These are phyloP conservation scores for Cheumatopsyche charites DNA, from an alignment of 1,140 invertebrate genomes.

Conservation along the genomic window DNA sequence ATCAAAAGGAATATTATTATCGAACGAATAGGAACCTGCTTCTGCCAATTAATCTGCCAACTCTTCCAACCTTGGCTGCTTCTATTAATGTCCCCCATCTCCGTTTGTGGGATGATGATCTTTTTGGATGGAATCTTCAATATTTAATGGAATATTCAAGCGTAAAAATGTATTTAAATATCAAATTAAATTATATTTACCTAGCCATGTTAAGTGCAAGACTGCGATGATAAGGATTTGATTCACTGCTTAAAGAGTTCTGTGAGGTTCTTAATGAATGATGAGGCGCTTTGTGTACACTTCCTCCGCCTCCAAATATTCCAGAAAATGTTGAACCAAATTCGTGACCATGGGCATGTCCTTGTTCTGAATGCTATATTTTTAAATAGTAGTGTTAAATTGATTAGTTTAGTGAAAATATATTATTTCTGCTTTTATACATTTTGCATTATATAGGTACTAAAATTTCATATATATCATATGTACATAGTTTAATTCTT, in stretches of 20 bases:
- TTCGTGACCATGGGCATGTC: constrained; percentile 52
- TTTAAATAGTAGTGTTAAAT: constrained; percentile 11
- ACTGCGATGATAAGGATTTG: constrained; percentile 47
- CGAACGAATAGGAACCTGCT: constrained; percentile 51
- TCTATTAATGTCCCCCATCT: constrained; percentile 83
- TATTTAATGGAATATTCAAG: not conserved
- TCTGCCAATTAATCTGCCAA: constrained; percentile 76
- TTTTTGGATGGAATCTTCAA: constrained; percentile 62
- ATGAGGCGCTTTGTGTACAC: constrained; percentile 52
- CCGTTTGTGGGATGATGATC: constrained; percentile 70
- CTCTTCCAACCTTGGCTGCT: constrained; percentile 79
- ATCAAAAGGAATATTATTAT: not conserved
- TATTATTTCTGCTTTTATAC: not conserved
- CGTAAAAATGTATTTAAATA: not conserved
- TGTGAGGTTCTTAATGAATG: constrained; percentile 52
- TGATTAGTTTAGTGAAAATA: not conserved
- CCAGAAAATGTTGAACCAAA: constrained; percentile 60
- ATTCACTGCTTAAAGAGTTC: constrained; percentile 47
- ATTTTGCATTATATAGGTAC: constrained; percentile 2
- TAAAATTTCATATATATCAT: not conserved
- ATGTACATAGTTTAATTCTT: not conserved
- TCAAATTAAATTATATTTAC: constrained; percentile 19
- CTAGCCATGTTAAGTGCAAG: constrained; percentile 46
- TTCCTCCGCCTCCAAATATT: constrained; percentile 54
- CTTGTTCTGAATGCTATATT: constrained; percentile 46